Conservation (phyloP, 2,797 vertebrate species). For the Eupleurogrammus muticus region DNA sequence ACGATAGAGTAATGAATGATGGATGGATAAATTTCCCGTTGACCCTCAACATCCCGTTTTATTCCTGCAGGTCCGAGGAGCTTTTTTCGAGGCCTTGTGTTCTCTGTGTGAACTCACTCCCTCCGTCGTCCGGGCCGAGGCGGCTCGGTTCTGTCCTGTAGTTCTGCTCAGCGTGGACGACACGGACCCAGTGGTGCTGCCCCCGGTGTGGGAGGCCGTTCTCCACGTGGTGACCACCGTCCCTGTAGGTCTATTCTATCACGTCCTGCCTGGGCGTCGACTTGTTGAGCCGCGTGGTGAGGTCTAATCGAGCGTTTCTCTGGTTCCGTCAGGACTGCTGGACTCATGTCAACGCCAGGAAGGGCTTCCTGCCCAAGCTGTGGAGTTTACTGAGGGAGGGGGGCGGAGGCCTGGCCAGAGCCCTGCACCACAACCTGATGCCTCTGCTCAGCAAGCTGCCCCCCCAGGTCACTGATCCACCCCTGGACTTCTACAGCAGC, state of each 20-base stretch:
- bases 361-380: constrained; percentile 94
- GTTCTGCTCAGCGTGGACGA: constrained; percentile 95
- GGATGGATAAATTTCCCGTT: too few relatives aligned
- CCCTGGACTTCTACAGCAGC: constrained; percentile 89
- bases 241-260: constrained; percentile 83
- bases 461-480: constrained; percentile 84
- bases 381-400: constrained; percentile 91
- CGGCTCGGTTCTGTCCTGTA: constrained; percentile 87
- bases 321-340: constrained; percentile 90
- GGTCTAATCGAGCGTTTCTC: background rate
- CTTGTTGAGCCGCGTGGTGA: background rate
- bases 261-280: too few relatives aligned
- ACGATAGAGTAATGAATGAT: too few relatives aligned
- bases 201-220: constrained; percentile 94
- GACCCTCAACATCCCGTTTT: too few relatives aligned
- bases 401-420: constrained; percentile 90
- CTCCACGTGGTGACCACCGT: constrained; percentile 88
- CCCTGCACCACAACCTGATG: constrained; percentile 93
- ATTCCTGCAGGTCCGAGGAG: constrained; percentile 89
- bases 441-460: constrained; percentile 94
- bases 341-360: constrained; percentile 92
- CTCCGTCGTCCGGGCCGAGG: constrained; percentile 87
- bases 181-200: constrained; percentile 92
- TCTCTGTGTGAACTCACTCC: constrained; percentile 89
- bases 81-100: constrained; percentile 93